Conservation (phyloP, 2,113 vertebrate genomes). For the Channa argus region DNA sequence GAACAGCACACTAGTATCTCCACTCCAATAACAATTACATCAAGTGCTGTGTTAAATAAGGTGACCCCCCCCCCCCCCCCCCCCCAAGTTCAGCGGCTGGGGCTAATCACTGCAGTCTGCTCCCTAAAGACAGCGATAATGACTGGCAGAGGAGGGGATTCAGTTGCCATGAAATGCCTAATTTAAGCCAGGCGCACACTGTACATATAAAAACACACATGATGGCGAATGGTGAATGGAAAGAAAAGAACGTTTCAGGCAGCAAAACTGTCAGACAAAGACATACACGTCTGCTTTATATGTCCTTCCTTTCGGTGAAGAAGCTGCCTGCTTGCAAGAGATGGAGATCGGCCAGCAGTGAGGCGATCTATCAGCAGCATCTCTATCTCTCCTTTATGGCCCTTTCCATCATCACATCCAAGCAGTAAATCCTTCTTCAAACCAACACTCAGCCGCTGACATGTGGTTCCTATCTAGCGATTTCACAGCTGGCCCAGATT, state of each 20-base stretch:
- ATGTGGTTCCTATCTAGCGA: conserved; percentile 66
- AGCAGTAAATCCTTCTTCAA: conserved; percentile 66
- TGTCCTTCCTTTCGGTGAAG: conserved; percentile 25
- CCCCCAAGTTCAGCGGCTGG: conserved; percentile 68
- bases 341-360: conserved; percentile 48
- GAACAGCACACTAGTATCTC: conserved; percentile 63
- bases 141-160: conserved; percentile 42
- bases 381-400: conserved; percentile 52
- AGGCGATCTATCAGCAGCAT: conserved; percentile 57
- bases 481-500: conserved; percentile 36
- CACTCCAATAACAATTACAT: conserved; percentile 75
- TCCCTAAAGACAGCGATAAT: conserved; percentile 60
- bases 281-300: conserved; percentile 52
- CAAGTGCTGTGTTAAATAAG: conserved; percentile 78
- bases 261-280: conserved; percentile 6
- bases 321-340: conserved; percentile 20
- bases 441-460: conserved; percentile 58
- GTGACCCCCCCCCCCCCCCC: conserved; percentile 58
- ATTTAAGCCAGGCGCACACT: conserved; percentile 46
- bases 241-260: conserved; percentile 10
- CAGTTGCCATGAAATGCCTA: conserved; percentile 23
- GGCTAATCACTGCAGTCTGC: conserved; percentile 75
- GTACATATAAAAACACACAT: conserved; percentile 17
- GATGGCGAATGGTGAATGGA: neutral
- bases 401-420: conserved; percentile 62